Evolutionary conservation across 2,888 invertebrate species (phyloP).

Genomic region (Alentia gelatinosa): DNA sequence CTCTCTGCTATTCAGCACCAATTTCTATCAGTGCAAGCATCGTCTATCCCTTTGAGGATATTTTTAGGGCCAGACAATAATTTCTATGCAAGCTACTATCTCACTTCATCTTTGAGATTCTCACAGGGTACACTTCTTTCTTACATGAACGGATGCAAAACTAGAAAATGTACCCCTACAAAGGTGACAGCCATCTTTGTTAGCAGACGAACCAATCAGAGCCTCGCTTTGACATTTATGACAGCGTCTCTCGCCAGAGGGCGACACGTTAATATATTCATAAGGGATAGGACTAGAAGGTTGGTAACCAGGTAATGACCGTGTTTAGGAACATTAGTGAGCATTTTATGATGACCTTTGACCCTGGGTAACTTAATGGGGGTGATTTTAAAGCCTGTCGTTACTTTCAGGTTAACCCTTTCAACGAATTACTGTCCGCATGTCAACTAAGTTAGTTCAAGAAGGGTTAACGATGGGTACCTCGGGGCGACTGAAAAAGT

Average conservation of each 20-base stretch:
- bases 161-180: not conserved
- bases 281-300: not conserved
- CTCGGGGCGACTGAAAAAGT: no score
- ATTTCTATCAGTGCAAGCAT: not conserved
- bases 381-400: not conserved
- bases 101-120: not conserved
- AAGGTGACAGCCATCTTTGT: not conserved
- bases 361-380: not conserved
- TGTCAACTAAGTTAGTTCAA: not conserved
- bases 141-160: not conserved
- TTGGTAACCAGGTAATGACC: not conserved
- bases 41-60: not conserved
- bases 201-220: conserved; percentile 3
- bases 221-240: conserved; percentile 15
- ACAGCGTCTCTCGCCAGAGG: conserved; percentile 12
- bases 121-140: not conserved
- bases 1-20: not conserved
- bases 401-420: not conserved
- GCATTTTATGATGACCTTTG: conserved; percentile 14
- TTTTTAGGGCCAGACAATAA: not conserved
- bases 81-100: not conserved
- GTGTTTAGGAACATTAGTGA: conserved; percentile 10
- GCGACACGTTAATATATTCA: conserved; percentile 28
- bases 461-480: not conserved
- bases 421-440: not conserved